Conservation (phyloP, 1,140 invertebrate species). For the Adoxophyes honmai region DNA sequence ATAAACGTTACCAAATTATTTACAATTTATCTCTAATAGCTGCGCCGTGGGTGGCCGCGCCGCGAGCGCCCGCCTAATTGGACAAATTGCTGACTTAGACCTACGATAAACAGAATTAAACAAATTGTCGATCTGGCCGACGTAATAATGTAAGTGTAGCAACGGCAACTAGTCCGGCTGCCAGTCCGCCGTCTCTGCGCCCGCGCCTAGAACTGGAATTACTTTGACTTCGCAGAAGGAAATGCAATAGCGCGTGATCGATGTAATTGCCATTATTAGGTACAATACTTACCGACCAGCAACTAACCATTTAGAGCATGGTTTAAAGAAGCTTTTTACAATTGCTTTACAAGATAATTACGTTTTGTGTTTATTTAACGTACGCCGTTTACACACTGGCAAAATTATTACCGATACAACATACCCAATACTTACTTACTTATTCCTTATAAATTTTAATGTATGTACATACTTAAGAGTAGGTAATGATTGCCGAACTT, state of each 20-base stretch:
- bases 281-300: no score
- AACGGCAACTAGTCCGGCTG: constrained; percentile 21
- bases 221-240: constrained; percentile 21
- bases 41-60: constrained; percentile 58
- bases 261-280: constrained; percentile 10
- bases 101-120: constrained; percentile 69
- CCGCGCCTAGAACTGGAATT: constrained; percentile 24
- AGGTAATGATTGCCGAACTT: no score
- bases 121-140: constrained; percentile 51
- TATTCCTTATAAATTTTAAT: no score
- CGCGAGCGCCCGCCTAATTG: constrained; percentile 60
- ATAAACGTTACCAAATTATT: constrained; percentile 68
- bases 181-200: constrained; percentile 25
- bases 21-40: constrained; percentile 72
- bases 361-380: no score
- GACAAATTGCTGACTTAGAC: constrained; percentile 69
- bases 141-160: constrained; percentile 29
- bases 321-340: no score
- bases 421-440: no score
- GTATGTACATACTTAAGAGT: no score
- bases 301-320: no score
- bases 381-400: no score
- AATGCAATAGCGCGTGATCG: constrained; percentile 4
- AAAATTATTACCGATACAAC: no score
- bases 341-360: no score